These are phyloP conservation scores for Allobates femoralis DNA, from an alignment of 2,797 vertebrate species.

Conservation along the genomic window DNA sequence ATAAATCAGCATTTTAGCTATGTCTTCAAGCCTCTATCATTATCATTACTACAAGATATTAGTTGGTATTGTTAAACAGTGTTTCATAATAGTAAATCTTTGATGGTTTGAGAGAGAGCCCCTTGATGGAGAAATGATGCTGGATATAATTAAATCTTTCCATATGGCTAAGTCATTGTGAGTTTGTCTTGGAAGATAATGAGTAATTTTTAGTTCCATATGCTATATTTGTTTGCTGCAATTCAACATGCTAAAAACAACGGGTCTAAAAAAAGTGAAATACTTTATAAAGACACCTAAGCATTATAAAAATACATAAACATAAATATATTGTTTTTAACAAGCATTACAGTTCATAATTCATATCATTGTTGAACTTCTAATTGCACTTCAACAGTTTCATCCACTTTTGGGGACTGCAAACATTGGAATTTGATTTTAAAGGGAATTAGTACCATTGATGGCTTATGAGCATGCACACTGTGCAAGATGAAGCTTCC, in stretches of 20 bases:
- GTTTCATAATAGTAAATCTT: not conserved
- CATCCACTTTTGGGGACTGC: no score
- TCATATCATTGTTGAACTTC: no score
- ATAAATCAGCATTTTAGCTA: not conserved
- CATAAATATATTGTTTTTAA: not conserved
- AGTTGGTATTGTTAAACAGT: slow-evolving; percentile 19
- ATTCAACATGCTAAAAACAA: not conserved
- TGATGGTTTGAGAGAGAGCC: slow-evolving; percentile 1
- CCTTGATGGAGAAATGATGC: slow-evolving; percentile 1
- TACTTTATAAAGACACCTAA: slow-evolving; percentile 22
- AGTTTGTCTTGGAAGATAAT: slow-evolving; percentile 31
- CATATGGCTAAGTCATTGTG: slow-evolving; percentile 24
- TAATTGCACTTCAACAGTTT: no score
- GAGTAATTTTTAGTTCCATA: slow-evolving; percentile 32
- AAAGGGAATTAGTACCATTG: no score
- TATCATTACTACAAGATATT: slow-evolving; percentile 16
- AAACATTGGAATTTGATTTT: no score
- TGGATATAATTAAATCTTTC: slow-evolving; percentile 43
- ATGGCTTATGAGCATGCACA: no score
- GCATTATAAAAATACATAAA: not conserved
- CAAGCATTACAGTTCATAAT: not conserved
- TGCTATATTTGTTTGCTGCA: slow-evolving; percentile 20
- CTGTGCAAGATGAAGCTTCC: no score
- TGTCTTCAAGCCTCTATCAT: not conserved
- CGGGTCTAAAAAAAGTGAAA: not conserved